These are phyloP conservation scores for Drosophila murphyi DNA, from an alignment of 1,140 invertebrate species.

Conservation along the genomic window DNA sequence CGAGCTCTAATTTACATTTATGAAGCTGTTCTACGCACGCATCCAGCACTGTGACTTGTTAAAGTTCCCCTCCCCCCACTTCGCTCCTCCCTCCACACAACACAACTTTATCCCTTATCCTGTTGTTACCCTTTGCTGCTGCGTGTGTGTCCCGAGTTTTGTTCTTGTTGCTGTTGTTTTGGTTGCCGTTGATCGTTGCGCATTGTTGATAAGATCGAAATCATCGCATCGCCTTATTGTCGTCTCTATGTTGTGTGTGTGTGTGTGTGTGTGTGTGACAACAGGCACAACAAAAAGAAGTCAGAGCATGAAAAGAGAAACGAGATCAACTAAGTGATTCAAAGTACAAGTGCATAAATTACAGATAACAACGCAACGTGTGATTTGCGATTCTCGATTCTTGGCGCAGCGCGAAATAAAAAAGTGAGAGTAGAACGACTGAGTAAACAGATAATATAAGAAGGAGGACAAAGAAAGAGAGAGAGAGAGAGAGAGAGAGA, in stretches of 20 bases:
- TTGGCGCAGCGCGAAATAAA: slow-evolving; percentile 14
- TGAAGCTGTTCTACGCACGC: slow-evolving; percentile 83
- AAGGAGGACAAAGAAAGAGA: too few species aligned
- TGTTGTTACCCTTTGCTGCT: slow-evolving; percentile 27
- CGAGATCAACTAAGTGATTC: slow-evolving; percentile 73
- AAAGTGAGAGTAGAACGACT: slow-evolving; percentile 16
- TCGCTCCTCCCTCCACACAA: neutral
- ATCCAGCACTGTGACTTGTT: slow-evolving; percentile 64
- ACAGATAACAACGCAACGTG: slow-evolving; percentile 72
- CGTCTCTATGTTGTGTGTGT: slow-evolving; percentile 34
- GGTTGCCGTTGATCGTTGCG: slow-evolving; percentile 62
- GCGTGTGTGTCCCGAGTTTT: slow-evolving; percentile 69
- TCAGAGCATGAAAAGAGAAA: slow-evolving; percentile 45
- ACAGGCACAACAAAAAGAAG: slow-evolving; percentile 56
- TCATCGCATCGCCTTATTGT: slow-evolving; percentile 70
- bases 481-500: neutral
- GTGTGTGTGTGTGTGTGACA: slow-evolving; percentile 48
- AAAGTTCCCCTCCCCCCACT: neutral
- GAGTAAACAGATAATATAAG: neutral
- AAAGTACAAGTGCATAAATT: slow-evolving; percentile 82
- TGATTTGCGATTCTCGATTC: slow-evolving; percentile 21
- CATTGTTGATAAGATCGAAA: slow-evolving; percentile 79
- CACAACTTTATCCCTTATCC: neutral
- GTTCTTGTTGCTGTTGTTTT: slow-evolving; percentile 44
- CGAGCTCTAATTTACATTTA: slow-evolving; percentile 84